phyloP scores from a whole-genome alignment of 1,140 invertebrate genomes.

The Samia ricini region DNA sequence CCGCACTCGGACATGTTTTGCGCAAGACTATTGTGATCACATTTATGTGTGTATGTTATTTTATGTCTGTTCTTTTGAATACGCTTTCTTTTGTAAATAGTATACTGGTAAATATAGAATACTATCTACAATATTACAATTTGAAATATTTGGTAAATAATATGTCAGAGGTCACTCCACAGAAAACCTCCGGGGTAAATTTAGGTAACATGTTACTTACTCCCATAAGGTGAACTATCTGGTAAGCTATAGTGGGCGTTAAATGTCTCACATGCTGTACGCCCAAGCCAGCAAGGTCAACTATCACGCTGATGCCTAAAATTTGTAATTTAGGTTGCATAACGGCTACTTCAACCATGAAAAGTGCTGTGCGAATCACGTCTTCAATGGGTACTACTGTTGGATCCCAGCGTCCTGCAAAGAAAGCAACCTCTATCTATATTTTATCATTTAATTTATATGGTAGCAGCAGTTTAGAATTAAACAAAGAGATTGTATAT shows the following conservation, averaged over 20 bases:
- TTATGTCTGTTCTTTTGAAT: too few relatives aligned
- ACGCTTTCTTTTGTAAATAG: too few relatives aligned
- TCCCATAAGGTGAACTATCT: conserved; percentile 63
- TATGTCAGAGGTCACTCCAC: too few relatives aligned
- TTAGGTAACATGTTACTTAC: conserved; percentile 28
- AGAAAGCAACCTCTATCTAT: conserved; percentile 2
- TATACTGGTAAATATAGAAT: too few relatives aligned
- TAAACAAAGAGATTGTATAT: too few relatives aligned
- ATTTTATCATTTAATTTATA: neutral
- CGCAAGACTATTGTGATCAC: too few relatives aligned
- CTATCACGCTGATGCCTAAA: conserved; percentile 84
- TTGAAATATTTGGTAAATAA: neutral
- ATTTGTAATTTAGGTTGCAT: conserved; percentile 86
- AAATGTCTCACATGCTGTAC: conserved; percentile 84
- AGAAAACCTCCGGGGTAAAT: neutral
- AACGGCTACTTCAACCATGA: conserved; percentile 84
- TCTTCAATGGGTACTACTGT: conserved; percentile 81
- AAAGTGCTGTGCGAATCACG: conserved; percentile 83
- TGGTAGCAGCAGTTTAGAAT: too few relatives aligned
- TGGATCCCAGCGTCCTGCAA: conserved; percentile 83
- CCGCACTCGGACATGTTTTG: too few relatives aligned
- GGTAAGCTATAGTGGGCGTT: conserved; percentile 51
- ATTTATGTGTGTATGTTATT: too few relatives aligned
- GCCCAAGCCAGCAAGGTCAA: conserved; percentile 83
- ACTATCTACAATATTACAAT: neutral